Base-by-base conservation (phyloP, 2,888 invertebrate genomes). In the Halictus quadricinctus region DNA sequence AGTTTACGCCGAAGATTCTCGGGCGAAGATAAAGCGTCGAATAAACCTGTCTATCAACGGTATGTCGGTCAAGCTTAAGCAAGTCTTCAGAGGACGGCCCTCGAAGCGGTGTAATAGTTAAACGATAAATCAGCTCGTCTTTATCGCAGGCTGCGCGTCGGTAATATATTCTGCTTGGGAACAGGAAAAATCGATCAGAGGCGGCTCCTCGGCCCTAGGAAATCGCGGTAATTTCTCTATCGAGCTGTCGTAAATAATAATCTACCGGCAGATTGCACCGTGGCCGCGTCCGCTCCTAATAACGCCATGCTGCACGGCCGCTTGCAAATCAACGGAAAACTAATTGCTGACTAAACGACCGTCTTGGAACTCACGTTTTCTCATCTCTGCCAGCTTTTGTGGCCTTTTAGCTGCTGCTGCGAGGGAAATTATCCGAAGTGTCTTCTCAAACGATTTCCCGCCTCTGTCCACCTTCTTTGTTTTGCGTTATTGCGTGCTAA, bases 111-210 rank as follows among this genome's bases (percentile, higher is more conserved):
- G 64, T 72, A 80, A 83, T 79, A 66, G 76, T 82, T 75, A 66
- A 74, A 77, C 87, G 85, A 87, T 88, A 88, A 85, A 89, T 87
- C 86, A 88, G 81, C 72, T 74, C 29, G 77, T 78, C 54, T 87
- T 89, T 88, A 89, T 86, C 87, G 80, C 77, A 60, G n/a, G 76
- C 36, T 48, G 54, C 79, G 54, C 70, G 77, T 76, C 75, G 76
- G 87, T 87, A 87, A 89, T 86, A 81, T 86, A 88, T 88, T 86
- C 83, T 29, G 60, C 36, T 75, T 36, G 15, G 76, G 18, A 69
- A 25, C 58, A 60, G 36, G 83, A 80, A 87, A 86, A 87, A 80
- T 78, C 76, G 79, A 64, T 84, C 74, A 29, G 60, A 48, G 76
- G 70, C 74, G 84, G 76, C 60, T 54, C 72, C 79, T 36, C 60